phyloP scores from a whole-genome alignment of 2,113 vertebrate genomes.

The Coptodon bakossiorum region DNA sequence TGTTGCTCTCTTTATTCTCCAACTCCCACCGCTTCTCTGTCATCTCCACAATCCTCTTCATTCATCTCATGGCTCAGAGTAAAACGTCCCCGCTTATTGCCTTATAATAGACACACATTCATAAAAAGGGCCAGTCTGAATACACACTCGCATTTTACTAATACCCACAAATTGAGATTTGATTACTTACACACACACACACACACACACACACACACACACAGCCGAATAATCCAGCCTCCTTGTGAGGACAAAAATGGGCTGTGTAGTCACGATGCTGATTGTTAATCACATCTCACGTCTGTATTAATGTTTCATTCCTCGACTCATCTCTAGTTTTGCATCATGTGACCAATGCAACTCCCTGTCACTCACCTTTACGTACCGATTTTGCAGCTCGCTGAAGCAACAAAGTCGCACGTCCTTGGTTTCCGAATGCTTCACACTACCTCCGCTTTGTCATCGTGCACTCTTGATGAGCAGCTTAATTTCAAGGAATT shows the following conservation, averaged over 20 bases:
- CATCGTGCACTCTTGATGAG: neutral
- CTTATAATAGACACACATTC: neutral
- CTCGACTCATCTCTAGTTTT: neutral
- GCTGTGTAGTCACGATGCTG: neutral
- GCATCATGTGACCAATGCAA: neutral
- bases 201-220: neutral
- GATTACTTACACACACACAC: neutral
- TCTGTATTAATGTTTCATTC: neutral
- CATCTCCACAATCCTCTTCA: neutral
- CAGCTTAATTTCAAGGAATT: constrained; percentile 1
- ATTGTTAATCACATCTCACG: neutral
- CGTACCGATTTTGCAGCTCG: neutral
- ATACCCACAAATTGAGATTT: constrained; percentile 12
- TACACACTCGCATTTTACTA: neutral
- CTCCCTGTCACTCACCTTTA: neutral
- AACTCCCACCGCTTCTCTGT: neutral
- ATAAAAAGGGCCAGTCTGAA: neutral
- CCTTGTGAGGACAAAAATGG: neutral
- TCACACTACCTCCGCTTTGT: neutral
- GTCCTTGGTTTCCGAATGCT: neutral
- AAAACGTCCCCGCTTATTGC: neutral
- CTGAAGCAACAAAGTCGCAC: neutral
- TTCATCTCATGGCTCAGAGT: neutral
- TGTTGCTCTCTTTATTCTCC: neutral
- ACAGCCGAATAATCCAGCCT: neutral